Evolutionary conservation across 2,888 invertebrate genomes (phyloP), one percentile per base, ranked within the genome.

Genomic region (Corythucha ciliata): DNA sequence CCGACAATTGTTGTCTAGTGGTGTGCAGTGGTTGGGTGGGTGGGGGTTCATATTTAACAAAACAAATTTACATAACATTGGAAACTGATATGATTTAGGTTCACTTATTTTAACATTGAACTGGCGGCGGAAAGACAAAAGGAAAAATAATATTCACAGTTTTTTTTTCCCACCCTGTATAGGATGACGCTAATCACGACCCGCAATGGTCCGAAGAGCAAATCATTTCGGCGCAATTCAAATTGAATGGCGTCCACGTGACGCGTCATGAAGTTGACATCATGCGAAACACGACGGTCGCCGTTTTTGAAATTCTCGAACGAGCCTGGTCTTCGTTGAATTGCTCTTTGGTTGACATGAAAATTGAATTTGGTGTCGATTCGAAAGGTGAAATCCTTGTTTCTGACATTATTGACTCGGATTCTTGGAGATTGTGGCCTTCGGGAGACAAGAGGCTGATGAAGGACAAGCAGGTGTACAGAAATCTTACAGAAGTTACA

Each of bases 381-480:
- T 64, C 69, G 24, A 73, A 79, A 56, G 87, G 83, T 80, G 82
- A 91, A 64, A 81, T 97, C 56, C 67, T 97, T 24, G 73, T 98
- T 45, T 91, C 94, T 58, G 97, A 98, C 68, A 90, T 97, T 39
- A 96, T 98, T 59, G 97, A 97, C 69, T 94, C 92, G 5, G 97
- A 97, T 67, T 94, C 94, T 0, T 98, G 97, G 97, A 78, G 97
- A 54, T 72, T 98, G 25, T 97, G 97, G 97, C 97, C 97, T 0
- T 80, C 88, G 42, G 96, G 96, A 1, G 94, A 96, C 67, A 90
- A 91, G 66, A 75, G 91, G 47, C 72, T 93, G 49, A 94, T 94
- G 93, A 92, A 94, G 57, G 97, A 97, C 71, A 97, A 97, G 70
- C 74, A 87, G 76, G 88, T 96, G 1, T 98, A 97, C 72, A 79